These are phyloP conservation scores for Bombus balteatus DNA, from an alignment of 1,140 invertebrate genomes.

Conservation along the genomic window DNA sequence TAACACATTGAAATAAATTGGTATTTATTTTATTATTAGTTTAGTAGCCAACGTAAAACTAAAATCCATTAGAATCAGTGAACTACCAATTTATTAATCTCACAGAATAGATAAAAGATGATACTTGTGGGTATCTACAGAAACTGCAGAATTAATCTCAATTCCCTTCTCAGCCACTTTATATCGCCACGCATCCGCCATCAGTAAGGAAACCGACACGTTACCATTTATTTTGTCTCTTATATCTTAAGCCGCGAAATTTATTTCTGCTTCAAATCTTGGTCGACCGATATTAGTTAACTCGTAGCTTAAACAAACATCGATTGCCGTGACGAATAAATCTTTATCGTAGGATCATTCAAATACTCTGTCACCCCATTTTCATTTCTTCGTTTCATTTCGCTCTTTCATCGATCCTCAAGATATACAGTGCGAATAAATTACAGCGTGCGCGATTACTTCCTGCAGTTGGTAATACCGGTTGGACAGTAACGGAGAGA, in stretches of 20 bases:
- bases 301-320: background rate
- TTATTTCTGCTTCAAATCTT: background rate
- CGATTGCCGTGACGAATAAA: background rate
- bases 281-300: background rate
- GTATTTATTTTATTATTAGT: too few species aligned
- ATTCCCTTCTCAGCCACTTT: background rate
- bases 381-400: background rate
- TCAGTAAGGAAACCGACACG: background rate
- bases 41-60: too few species aligned
- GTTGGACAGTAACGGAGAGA: background rate
- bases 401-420: background rate
- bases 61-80: too few species aligned
- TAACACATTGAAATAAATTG: too few species aligned
- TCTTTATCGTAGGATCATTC: background rate
- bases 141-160: background rate
- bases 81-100: background rate
- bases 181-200: background rate
- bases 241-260: background rate
- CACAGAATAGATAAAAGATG: background rate
- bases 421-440: background rate
- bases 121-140: background rate
- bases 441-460: background rate
- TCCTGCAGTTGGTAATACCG: background rate
- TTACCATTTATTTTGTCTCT: background rate
- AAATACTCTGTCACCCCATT: background rate